Conservation (phyloP, 1,140 invertebrate genomes). For the Danaus melanippus region DNA sequence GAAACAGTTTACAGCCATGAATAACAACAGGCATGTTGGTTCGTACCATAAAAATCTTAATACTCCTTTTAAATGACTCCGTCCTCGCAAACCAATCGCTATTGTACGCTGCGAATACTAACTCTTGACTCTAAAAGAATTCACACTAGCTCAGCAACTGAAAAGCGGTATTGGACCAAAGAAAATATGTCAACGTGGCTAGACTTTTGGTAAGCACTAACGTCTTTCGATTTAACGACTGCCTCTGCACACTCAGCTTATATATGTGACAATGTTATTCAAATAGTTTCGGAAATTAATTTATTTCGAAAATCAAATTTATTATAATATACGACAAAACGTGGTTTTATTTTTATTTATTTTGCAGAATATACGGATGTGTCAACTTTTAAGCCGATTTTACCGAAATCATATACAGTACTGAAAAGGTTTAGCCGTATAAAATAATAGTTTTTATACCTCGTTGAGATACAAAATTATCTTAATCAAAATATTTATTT, state of each 20-base stretch:
- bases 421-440: too few relatives aligned
- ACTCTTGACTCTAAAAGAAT: slow-evolving; percentile 44
- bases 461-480: too few relatives aligned
- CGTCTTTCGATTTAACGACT: slow-evolving; percentile 14
- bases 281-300: background rate
- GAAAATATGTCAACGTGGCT: slow-evolving; percentile 16
- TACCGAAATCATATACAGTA: too few relatives aligned
- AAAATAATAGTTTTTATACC: too few relatives aligned
- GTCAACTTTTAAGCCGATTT: too few relatives aligned
- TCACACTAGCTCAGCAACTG: slow-evolving; percentile 9
- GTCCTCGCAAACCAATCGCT: slow-evolving; percentile 46
- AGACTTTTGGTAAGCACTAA: slow-evolving; percentile 12
- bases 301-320: background rate
- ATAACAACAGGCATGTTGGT: slow-evolving; percentile 38
- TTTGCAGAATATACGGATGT: too few relatives aligned
- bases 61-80: slow-evolving; percentile 39
- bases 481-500: too few relatives aligned
- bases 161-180: slow-evolving; percentile 3
- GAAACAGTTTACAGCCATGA: slow-evolving; percentile 46
- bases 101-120: slow-evolving; percentile 42
- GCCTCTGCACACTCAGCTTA: slow-evolving; percentile 12
- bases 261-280: slow-evolving; percentile 3
- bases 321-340: too few relatives aligned
- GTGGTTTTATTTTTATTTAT: too few relatives aligned
- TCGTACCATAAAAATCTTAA: slow-evolving; percentile 46